These are phyloP conservation scores for Borostomias antarcticus DNA, from an alignment of 2,797 vertebrate genomes.

Conservation along the genomic window DNA sequence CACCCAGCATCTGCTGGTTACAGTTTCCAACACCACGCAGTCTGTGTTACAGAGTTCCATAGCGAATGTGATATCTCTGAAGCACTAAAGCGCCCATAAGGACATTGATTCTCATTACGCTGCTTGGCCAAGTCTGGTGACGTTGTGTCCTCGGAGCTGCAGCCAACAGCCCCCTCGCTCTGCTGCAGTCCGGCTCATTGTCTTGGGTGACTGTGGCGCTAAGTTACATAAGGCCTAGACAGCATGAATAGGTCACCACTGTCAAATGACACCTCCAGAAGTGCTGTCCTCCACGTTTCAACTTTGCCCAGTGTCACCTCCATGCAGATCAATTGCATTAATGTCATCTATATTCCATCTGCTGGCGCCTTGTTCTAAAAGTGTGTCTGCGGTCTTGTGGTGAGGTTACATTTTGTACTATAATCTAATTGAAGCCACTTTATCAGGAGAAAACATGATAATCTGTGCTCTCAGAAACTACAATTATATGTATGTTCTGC, in stretches of 20 bases:
- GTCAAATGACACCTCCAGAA: neutral
- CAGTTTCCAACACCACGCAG: slow-evolving; percentile 1
- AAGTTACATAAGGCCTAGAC: neutral
- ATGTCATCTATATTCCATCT: slow-evolving; percentile 3
- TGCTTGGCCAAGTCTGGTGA: slow-evolving; percentile 25
- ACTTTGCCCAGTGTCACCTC: slow-evolving; percentile 14
- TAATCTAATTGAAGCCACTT: slow-evolving; percentile 28
- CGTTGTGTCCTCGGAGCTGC: slow-evolving; percentile 24
- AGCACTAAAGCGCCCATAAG: slow-evolving; percentile 18
- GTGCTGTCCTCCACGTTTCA: neutral
- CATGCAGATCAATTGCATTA: neutral
- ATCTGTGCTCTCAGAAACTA: too few species aligned
- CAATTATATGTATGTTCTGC: too few species aligned
- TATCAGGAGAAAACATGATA: too few species aligned
- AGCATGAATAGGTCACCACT: neutral
- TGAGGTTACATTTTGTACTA: slow-evolving; percentile 26
- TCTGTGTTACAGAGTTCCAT: slow-evolving; percentile 11
- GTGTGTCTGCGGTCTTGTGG: slow-evolving; percentile 8
- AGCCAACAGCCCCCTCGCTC: slow-evolving; percentile 6
- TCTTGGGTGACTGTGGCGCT: neutral
- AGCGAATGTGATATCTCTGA: slow-evolving; percentile 19
- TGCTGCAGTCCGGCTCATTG: neutral
- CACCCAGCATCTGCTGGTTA: slow-evolving; percentile 14
- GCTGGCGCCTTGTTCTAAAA: slow-evolving; percentile 1
- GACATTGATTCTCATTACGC: slow-evolving; percentile 41